phyloP scores from a whole-genome alignment of 1,140 invertebrate species.

The Brachionus calyciflorus region DNA sequence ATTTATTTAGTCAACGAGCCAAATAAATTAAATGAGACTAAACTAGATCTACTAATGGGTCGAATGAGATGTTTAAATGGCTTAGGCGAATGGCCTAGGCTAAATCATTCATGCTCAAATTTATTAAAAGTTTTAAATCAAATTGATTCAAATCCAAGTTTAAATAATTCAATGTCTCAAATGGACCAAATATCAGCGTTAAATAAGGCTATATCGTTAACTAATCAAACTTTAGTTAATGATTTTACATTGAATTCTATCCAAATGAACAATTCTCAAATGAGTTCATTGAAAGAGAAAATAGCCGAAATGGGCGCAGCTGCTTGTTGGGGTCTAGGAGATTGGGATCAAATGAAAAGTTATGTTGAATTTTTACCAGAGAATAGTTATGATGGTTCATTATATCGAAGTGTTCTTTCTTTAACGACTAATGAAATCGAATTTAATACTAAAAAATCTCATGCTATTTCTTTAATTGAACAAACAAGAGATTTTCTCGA shows the following conservation, averaged over 20 bases:
- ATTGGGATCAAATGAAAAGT: constrained; percentile 84
- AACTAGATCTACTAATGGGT: constrained; percentile 80
- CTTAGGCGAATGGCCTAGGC: constrained; percentile 81
- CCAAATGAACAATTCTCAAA: constrained; percentile 53
- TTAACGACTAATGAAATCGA: constrained; percentile 72
- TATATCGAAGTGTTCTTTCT: constrained; percentile 88
- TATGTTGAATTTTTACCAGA: constrained; percentile 80
- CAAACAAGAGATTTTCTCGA: constrained; percentile 80
- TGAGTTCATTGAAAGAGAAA: constrained; percentile 71
- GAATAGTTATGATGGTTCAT: constrained; percentile 86
- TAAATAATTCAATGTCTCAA: not conserved
- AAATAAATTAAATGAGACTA: constrained; percentile 49
- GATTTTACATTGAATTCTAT: constrained; percentile 67
- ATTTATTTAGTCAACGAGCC: constrained; percentile 48
- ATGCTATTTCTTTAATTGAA: constrained; percentile 74
- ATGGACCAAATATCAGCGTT: not conserved
- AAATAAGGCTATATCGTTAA: not conserved
- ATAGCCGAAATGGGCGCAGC: constrained; percentile 88
- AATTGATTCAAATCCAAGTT: constrained; percentile 6
- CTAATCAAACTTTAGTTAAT: constrained; percentile 50
- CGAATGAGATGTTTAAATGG: constrained; percentile 95
- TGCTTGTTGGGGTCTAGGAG: constrained; percentile 83
- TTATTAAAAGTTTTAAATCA: constrained; percentile 26
- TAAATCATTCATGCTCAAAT: constrained; percentile 5
- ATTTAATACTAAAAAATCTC: constrained; percentile 50